Base-by-base conservation (phyloP, 2,113 vertebrate genomes). In the Antechinus flavipes region DNA sequence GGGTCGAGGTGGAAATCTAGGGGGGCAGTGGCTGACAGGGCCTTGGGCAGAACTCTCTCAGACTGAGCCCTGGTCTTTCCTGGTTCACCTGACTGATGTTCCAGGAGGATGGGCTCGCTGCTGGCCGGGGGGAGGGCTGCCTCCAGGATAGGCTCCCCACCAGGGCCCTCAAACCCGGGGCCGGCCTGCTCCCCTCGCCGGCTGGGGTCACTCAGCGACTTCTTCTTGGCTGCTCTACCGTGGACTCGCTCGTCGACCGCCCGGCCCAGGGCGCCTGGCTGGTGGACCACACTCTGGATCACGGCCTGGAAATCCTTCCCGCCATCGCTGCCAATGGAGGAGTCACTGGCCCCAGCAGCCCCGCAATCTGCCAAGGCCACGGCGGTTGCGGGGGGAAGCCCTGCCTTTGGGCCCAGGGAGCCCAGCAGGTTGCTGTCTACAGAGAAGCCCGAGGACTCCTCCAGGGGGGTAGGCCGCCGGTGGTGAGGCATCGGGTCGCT, bases 401-500 rank as follows among this genome's bases (percentile, higher is more conserved):
- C 98, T 0, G 98, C 96, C 98, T 99, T 99, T 91, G 99, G 19
- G 52, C 98, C 99, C 84, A 99, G 96, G 0, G 99, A 99, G 27
- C 99, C 99, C 95, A 99, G 98, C 52, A 99, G 98, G 97, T 99
- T 99, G 98, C 99, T 99, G 98, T 99, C 99, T 0, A 99, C 98
- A 0, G 99, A 99, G 98, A 99, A 99, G n/a, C 97, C 99, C 93
- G 98, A 98, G 0, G 98, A 98, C 46, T 99, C 99, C 95, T 99
- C 99, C 3, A 97, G 95, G 0, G 98, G 46, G 92, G 99, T 97
- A 0, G 99, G 98, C 94, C 99, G 98, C 52, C 98, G 96, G 26
- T 99, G 98, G 96, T 99, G 99, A 55, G 99, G 99, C 99, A 99
- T 99, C 26, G 99, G 99, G 98, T 99, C 99, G 3, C 99, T 99